These are phyloP conservation scores for Phyllostomus discolor DNA, from an alignment of 2,113 vertebrate genomes.

Conservation along the genomic window DNA sequence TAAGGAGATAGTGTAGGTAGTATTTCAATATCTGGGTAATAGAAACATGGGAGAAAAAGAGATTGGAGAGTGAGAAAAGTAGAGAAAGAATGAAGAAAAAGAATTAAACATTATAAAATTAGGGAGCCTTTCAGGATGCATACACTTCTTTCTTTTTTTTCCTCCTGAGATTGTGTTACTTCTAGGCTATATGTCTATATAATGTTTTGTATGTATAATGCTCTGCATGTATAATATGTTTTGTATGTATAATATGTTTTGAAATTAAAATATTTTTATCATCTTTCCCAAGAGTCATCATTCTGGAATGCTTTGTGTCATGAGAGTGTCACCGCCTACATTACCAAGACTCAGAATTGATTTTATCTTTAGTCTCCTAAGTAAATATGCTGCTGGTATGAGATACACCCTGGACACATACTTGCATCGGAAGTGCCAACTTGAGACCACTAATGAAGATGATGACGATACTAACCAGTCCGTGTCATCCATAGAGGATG, in stretches of 20 bases:
- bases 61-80: background rate
- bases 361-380: conserved; percentile 87
- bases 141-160: background rate
- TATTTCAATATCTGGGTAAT: background rate
- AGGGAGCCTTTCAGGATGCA: background rate
- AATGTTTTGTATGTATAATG: background rate
- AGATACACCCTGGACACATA: conserved; percentile 87
- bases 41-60: background rate
- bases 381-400: conserved; percentile 90
- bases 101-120: background rate
- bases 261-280: conserved; percentile 48
- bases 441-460: conserved; percentile 79
- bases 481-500: conserved; percentile 97
- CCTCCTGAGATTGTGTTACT: background rate
- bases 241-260: background rate
- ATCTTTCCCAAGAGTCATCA: conserved; percentile 72
- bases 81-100: background rate
- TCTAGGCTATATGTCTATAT: conserved; percentile 23
- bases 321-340: conserved; percentile 85
- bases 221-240: background rate
- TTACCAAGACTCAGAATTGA: conserved; percentile 82
- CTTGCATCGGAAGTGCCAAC: conserved; percentile 76
- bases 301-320: conserved; percentile 89
- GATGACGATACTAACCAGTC: conserved; percentile 98
- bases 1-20: background rate